These are phyloP conservation scores for Semotilus atromaculatus DNA, from an alignment of 2,797 vertebrate genomes.

Conservation along the genomic window DNA sequence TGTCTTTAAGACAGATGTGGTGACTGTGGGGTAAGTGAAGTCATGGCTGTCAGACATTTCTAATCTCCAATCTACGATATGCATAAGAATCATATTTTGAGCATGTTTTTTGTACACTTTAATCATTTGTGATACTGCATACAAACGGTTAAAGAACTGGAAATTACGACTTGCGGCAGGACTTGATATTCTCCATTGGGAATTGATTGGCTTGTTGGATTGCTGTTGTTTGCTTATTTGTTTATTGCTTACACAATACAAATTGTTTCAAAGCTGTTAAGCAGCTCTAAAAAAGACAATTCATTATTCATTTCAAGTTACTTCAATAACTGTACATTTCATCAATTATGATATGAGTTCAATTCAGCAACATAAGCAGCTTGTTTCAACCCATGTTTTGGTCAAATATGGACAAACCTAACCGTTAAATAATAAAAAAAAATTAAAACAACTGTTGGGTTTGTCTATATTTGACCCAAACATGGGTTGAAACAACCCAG, in stretches of 20 bases:
- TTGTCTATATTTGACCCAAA: too few relatives aligned
- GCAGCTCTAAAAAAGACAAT: too few relatives aligned
- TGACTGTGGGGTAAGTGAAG: conserved; percentile 1
- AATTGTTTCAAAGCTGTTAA: not conserved
- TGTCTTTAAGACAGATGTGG: conserved; percentile 25
- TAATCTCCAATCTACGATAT: not conserved
- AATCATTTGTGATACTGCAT: not conserved
- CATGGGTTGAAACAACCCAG: too few relatives aligned
- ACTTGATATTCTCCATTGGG: not conserved
- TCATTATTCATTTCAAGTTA: not conserved
- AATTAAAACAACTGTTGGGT: too few relatives aligned
- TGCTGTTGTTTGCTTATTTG: not conserved
- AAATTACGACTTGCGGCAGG: not conserved
- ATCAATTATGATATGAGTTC: not conserved
- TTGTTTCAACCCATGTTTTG: too few relatives aligned
- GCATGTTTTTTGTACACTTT: not conserved
- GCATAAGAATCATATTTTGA: not conserved
- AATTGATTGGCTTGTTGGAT: not conserved
- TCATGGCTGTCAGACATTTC: not conserved
- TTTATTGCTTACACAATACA: not conserved
- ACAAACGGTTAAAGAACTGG: not conserved
- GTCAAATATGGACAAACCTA: too few relatives aligned
- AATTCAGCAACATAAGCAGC: not conserved
- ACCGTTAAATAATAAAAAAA: too few relatives aligned
- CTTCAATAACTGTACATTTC: not conserved